Evolutionary conservation across 2,797 vertebrate genomes (phyloP).

Genomic region (Sparidentex hasta): DNA sequence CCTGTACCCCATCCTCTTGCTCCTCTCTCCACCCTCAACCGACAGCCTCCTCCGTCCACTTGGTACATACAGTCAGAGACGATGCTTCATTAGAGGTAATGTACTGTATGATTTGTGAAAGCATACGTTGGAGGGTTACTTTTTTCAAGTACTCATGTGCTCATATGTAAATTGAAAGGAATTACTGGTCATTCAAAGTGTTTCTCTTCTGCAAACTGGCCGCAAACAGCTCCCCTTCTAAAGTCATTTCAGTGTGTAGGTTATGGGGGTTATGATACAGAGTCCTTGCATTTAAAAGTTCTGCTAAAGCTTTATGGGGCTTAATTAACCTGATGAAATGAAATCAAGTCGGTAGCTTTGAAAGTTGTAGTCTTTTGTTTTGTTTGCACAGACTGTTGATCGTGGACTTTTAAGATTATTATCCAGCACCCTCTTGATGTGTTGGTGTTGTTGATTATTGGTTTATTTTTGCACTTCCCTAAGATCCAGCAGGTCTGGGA

Average conservation of each 20-base stretch:
- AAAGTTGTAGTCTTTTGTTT: neutral
- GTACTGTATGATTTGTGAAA: neutral
- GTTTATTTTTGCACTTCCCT: conserved; percentile 4
- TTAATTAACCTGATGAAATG: neutral
- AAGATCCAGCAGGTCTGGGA: conserved; percentile 91
- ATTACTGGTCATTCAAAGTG: neutral
- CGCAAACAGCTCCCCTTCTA: neutral
- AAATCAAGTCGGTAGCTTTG: neutral
- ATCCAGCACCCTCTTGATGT: neutral
- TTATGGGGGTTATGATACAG: neutral
- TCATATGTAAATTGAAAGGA: neutral
- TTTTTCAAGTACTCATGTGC: neutral
- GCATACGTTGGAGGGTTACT: neutral
- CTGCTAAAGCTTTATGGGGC: too few species aligned
- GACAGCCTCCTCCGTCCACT: conserved; percentile 58
- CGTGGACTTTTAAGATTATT: neutral
- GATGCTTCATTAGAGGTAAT: conserved; percentile 84
- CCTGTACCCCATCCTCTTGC: conserved; percentile 81
- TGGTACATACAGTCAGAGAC: conserved; percentile 90
- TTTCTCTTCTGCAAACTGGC: neutral
- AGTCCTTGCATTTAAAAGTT: neutral
- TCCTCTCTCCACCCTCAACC: conserved; percentile 79
- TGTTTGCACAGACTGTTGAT: neutral
- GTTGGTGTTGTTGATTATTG: neutral
- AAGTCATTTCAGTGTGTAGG: neutral